Conservation (phyloP, 1,140 invertebrate species). For the Neocloeon triangulifer region DNA sequence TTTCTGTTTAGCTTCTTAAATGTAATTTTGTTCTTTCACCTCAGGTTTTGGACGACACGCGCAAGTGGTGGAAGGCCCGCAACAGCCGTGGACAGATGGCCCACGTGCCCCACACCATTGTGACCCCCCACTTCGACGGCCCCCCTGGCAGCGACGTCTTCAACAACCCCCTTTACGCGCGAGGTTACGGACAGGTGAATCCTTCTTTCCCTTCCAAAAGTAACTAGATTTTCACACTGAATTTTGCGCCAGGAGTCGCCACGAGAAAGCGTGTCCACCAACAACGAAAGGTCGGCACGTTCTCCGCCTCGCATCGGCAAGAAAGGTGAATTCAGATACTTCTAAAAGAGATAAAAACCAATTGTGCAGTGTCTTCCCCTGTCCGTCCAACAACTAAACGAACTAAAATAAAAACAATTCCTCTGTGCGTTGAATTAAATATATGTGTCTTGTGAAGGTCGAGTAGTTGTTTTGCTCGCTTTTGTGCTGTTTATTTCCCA, state of each 20-base stretch:
- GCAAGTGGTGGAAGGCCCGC: constrained; percentile 97
- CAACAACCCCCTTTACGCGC: constrained; percentile 45
- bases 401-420: too few relatives aligned
- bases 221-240: neutral
- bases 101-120: constrained; percentile 94
- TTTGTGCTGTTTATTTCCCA: too few relatives aligned
- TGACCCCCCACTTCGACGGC: constrained; percentile 38
- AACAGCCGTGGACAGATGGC: constrained; percentile 72
- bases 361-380: too few relatives aligned
- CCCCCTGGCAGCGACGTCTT: constrained; percentile 27
- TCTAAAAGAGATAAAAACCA: too few relatives aligned
- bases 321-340: constrained; percentile 90
- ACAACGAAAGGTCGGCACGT: constrained; percentile 1
- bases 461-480: too few relatives aligned
- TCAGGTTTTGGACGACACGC: constrained; percentile 74
- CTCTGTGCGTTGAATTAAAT: too few relatives aligned
- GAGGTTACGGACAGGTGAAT: constrained; percentile 12
- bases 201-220: neutral
- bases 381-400: too few relatives aligned
- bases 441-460: too few relatives aligned
- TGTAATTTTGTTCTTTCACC: constrained; percentile 9
- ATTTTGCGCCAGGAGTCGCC: constrained; percentile 2
- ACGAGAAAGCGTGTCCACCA: constrained; percentile 2
- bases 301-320: constrained; percentile 45
- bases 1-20: too few relatives aligned